Conservation (phyloP, 2,888 invertebrate genomes). For the Lissocephala sabroskyi region DNA sequence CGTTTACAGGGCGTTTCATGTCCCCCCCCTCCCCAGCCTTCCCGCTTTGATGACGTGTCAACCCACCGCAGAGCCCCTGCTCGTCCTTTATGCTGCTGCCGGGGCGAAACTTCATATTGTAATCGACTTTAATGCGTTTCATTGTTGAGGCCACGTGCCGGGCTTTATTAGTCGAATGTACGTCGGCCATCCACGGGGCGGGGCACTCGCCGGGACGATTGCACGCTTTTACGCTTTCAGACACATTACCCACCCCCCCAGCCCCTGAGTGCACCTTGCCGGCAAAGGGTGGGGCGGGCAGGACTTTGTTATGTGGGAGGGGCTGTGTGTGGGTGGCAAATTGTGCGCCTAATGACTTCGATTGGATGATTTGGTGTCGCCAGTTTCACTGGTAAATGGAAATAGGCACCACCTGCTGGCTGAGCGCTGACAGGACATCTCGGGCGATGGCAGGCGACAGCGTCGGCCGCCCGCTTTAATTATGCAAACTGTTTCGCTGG, state of each 20-base stretch:
- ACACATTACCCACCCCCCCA: slow-evolving; percentile 61
- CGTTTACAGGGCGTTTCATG: too few relatives aligned
- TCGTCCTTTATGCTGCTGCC: too few relatives aligned
- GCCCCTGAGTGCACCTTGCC: slow-evolving; percentile 37
- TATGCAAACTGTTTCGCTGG: slow-evolving; percentile 27
- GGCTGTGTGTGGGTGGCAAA: slow-evolving; percentile 46
- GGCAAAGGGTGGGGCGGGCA: slow-evolving; percentile 9
- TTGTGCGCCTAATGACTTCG: slow-evolving; percentile 42
- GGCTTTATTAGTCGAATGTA: slow-evolving; percentile 72
- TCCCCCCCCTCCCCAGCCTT: too few relatives aligned
- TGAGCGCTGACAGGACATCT: too few relatives aligned
- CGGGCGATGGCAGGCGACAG: too few relatives aligned
- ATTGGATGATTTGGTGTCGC: too few relatives aligned
- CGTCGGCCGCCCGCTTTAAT: slow-evolving; percentile 55
- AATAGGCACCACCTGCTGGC: too few relatives aligned
- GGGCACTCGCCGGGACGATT: slow-evolving; percentile 41
- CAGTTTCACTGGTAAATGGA: too few relatives aligned
- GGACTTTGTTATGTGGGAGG: slow-evolving; percentile 37
- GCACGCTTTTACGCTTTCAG: slow-evolving; percentile 71
- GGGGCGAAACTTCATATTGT: slow-evolving; percentile 62
- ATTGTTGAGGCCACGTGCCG: slow-evolving; percentile 73
- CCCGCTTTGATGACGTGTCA: too few relatives aligned
- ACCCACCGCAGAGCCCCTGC: too few relatives aligned
- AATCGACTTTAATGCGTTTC: slow-evolving; percentile 73
- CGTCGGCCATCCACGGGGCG: slow-evolving; percentile 5